A percentile compares a stretch with the other conserved stretches of the same genome.
phyloP scores from a whole-genome alignment of 2,888 invertebrate species.

The Thereva nobilitata region DNA sequence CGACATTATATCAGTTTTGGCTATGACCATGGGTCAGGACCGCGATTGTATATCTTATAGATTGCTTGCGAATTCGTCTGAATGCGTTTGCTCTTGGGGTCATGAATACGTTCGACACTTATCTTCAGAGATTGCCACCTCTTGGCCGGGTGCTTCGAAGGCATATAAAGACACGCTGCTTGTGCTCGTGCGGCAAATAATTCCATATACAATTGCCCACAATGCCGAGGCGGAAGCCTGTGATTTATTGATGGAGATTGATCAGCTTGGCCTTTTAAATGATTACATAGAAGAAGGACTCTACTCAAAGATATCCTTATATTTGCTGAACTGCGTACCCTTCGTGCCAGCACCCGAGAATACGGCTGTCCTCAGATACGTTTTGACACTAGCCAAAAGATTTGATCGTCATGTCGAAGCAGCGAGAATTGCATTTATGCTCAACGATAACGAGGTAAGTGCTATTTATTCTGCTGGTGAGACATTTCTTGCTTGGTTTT shows the following conservation, averaged over 20 bases:
- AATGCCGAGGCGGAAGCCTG: constrained; percentile 96
- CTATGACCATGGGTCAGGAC: constrained; percentile 78
- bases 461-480: neutral
- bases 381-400: constrained; percentile 77
- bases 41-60: constrained; percentile 85
- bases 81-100: constrained; percentile 90
- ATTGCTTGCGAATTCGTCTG: constrained; percentile 64
- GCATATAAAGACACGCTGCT: constrained; percentile 62
- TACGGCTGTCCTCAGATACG: constrained; percentile 73
- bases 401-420: constrained; percentile 85
- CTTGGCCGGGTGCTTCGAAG: constrained; percentile 65
- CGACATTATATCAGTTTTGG: constrained; percentile 90
- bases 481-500: too few species aligned
- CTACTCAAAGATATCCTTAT: constrained; percentile 84
- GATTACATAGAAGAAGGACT: constrained; percentile 81
- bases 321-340: constrained; percentile 78
- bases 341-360: constrained; percentile 92
- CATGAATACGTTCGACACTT: constrained; percentile 94
- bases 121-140: constrained; percentile 77
- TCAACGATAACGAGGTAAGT: constrained; percentile 70
- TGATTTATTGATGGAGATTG: constrained; percentile 93
- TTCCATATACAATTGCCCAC: constrained; percentile 88
- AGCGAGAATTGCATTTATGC: constrained; percentile 81
- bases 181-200: constrained; percentile 76
- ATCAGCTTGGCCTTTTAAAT: constrained; percentile 76